Base-by-base conservation (phyloP, 2,888 invertebrate genomes). In the Epicampocera succincta region DNA sequence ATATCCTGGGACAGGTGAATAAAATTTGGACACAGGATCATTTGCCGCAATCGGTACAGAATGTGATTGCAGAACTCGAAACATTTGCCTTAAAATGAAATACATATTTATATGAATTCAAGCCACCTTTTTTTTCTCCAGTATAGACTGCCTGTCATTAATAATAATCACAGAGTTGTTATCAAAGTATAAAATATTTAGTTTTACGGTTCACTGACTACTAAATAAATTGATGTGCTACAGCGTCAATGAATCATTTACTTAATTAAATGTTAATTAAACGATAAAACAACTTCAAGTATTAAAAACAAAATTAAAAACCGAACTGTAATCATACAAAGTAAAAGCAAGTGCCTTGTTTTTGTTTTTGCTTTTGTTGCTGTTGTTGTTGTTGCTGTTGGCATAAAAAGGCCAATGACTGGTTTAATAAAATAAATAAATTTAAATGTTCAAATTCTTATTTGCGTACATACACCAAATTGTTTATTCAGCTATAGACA, bases 211-310 rank as follows among this genome's bases (percentile, higher is more conserved):
- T 21, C 19, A 25, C 21, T 44, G 42, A 25, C 9, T 15, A 42
- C 21, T 44, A 21, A n/a, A 29, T n/a, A 29, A 25, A 25, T 33
- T 17, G 13, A 63, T 73, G 42, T 44, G 29, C 19, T 13, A 52
- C 52, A 61, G 52, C 48, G 60, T 61, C 68, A 76, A 50, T 76
- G 76, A 76, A 40, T 69, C 68, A 61, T 68, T 69, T 33, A 61
- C 13, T 69, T 50, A 76, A 76, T 69, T 68, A 54, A 68, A 61
- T 52, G 44, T 52, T 33, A 60, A 68, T 71, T 58, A 71, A 69
- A 58, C 58, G 25, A 58, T 58, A 66, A 50, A 63, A 63, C 19
- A 73, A 38, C 33, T 33, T 33, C 33, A 9, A 33, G 33, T 33
- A 9, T 33, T 33, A 33, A 42, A 42, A 42, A 33, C 19, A 63